Conservation (phyloP, 2,888 invertebrate genomes). For the Platerodrilus igneus region DNA sequence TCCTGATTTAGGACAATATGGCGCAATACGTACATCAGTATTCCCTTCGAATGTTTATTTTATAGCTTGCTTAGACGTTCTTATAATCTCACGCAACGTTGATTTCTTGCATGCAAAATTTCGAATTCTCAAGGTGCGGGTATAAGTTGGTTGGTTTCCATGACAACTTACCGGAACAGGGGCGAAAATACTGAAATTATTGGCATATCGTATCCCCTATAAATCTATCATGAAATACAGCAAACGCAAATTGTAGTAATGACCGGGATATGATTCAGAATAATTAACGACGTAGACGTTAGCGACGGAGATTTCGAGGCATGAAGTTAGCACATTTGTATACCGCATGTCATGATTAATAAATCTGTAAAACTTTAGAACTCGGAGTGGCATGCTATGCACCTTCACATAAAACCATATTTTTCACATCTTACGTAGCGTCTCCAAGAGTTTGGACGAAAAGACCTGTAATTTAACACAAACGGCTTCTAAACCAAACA, state of each 20-base stretch:
- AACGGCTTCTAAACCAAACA: no score
- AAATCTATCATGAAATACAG: conserved; percentile 11
- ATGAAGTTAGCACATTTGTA: no score
- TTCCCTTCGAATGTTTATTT: conserved; percentile 13
- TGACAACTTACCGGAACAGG: conserved; percentile 11
- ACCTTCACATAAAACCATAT: no score
- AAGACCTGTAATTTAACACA: no score
- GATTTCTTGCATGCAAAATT: conserved; percentile 15
- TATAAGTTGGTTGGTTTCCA: conserved; percentile 11
- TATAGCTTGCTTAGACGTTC: conserved; percentile 14
- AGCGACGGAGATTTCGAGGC: no score
- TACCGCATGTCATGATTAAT: no score
- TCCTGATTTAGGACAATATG: conserved; percentile 7
- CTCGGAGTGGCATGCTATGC: no score
- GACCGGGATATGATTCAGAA: no score
- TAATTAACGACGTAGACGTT: no score
- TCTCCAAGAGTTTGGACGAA: no score
- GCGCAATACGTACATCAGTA: conserved; percentile 8
- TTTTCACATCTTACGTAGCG: no score
- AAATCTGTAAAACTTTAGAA: no score
- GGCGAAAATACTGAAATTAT: conserved; percentile 10
- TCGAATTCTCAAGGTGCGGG: conserved; percentile 14
- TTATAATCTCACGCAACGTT: conserved; percentile 8
- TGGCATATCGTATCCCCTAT: conserved; percentile 12
- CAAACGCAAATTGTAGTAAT: conserved; percentile 13